phyloP scores from a whole-genome alignment of 2,888 invertebrate species.

The Hypomecis atomaria region DNA sequence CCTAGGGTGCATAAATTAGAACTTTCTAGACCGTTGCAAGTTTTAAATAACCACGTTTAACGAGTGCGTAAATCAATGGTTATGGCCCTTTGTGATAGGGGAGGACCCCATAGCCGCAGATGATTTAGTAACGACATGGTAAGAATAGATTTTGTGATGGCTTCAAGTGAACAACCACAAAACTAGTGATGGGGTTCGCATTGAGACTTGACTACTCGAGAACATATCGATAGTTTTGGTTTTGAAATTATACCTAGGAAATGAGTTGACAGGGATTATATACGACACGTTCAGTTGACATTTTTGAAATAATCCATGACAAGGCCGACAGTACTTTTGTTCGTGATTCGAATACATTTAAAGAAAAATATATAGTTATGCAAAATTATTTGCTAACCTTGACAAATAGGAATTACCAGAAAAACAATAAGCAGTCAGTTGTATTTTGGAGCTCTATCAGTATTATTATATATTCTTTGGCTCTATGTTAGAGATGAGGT shows the following conservation, averaged over 20 bases:
- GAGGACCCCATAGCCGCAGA: conserved; percentile 50
- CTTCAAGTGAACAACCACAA: conserved; percentile 31
- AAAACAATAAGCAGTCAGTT: background rate
- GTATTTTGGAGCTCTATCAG: background rate
- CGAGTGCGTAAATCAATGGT: conserved; percentile 73
- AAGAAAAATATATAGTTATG: no score
- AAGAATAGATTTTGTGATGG: conserved; percentile 59
- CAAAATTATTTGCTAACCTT: no score
- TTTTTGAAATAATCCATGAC: no score
- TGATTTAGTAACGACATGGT: conserved; percentile 38
- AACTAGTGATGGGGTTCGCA: conserved; percentile 9
- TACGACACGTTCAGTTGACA: no score
- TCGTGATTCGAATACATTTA: no score
- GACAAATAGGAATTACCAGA: no score
- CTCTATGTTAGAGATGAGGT: conserved; percentile 1
- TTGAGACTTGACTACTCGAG: no score
- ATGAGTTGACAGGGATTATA: no score
- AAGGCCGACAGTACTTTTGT: no score
- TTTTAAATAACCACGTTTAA: conserved; percentile 56
- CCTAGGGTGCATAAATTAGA: conserved; percentile 41
- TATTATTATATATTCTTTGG: no score
- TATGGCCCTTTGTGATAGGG: conserved; percentile 70
- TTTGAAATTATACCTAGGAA: no score
- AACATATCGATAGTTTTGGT: background rate
- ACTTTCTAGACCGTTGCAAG: conserved; percentile 27